Percentiles rank a stretch among this genome's conserved stretches.
phyloP scores from a whole-genome alignment of 2,113 vertebrate genomes.

The Rhegmatorhina hoffmannsi region DNA sequence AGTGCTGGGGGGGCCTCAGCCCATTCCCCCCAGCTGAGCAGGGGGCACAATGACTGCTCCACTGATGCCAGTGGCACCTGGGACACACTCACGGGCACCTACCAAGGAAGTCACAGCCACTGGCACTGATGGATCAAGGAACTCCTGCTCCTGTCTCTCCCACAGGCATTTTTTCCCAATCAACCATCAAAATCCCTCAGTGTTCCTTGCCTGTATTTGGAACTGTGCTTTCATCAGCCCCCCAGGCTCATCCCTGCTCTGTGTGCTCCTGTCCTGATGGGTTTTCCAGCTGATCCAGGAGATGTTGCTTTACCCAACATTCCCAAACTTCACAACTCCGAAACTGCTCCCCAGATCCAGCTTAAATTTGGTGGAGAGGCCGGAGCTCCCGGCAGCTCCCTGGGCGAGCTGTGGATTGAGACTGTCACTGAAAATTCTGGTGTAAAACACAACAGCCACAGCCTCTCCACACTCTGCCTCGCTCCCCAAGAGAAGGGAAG shows the following conservation, averaged over 20 bases:
- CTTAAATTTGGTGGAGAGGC: not conserved
- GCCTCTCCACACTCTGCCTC: not conserved
- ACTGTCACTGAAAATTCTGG: accelerated
- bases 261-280: accelerated
- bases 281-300: not conserved
- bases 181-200: not conserved
- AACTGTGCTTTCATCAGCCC: not conserved
- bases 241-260: not conserved
- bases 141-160: not conserved
- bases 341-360: not conserved
- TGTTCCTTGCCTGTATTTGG: accelerated
- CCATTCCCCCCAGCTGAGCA: accelerated
- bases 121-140: accelerated
- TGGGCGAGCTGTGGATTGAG: not conserved
- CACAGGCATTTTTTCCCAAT: accelerated
- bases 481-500: not conserved
- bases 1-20: not conserved
- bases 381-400: not conserved
- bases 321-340: not conserved
- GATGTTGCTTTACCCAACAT: not conserved
- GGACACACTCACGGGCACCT: accelerated
- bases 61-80: not conserved
- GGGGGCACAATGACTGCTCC: not conserved
- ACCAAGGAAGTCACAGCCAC: not conserved
- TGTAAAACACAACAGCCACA: not conserved